Evolutionary conservation across 2,797 vertebrate species (phyloP).

Genomic region (Argentina silus): DNA sequence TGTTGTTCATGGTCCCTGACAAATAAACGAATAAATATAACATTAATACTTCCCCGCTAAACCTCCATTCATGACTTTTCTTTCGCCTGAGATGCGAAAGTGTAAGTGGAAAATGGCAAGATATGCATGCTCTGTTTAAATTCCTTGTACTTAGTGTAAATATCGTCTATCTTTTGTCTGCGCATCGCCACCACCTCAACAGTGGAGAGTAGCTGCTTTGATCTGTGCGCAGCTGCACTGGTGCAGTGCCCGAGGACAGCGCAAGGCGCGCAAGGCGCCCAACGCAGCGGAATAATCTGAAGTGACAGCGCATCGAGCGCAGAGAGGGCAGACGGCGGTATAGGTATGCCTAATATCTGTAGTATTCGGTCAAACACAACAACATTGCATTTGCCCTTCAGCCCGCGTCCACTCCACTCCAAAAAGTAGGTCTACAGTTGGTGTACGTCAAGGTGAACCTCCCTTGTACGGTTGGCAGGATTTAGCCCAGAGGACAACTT

Average conservation of each 20-base stretch:
- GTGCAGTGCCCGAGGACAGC: conserved; percentile 45
- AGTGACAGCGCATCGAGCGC: conserved; percentile 54
- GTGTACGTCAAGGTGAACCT: background rate
- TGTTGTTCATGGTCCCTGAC: too few relatives aligned
- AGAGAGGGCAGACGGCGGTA: conserved; percentile 36
- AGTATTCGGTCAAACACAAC: conserved; percentile 11
- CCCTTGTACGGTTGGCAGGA: conserved; percentile 42
- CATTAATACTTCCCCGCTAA: too few relatives aligned
- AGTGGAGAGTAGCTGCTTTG: conserved; percentile 6
- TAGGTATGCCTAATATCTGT: conserved; percentile 49
- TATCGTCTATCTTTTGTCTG: background rate
- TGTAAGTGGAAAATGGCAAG: too few relatives aligned
- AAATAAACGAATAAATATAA: too few relatives aligned
- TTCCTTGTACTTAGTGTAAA: too few relatives aligned
- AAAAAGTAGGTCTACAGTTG: conserved; percentile 6
- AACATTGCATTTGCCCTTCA: conserved; percentile 50
- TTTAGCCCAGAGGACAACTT: conserved; percentile 33
- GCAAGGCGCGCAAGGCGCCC: conserved; percentile 16
- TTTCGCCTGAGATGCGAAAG: too few relatives aligned
- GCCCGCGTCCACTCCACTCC: conserved; percentile 15
- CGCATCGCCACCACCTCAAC: background rate
- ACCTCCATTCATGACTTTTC: too few relatives aligned
- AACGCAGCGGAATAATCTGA: conserved; percentile 45
- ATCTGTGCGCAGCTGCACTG: conserved; percentile 48
- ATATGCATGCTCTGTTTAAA: too few relatives aligned